Evolutionary conservation across 2,888 invertebrate species (phyloP), one percentile per base, ranked within the genome.

Genomic region (Drosophila phalerata): DNA sequence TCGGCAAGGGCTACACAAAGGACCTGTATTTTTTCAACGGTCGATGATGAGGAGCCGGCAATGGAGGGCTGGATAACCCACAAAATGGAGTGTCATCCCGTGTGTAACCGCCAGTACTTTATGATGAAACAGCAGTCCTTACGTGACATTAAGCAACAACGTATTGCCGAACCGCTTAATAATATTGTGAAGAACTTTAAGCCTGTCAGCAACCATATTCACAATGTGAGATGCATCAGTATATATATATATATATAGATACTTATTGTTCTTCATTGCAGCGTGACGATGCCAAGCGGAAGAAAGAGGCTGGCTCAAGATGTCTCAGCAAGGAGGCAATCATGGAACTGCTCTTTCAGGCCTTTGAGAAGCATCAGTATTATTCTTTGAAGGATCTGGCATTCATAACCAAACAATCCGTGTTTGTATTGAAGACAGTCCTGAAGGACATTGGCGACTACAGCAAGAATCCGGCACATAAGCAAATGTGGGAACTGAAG

Each of bases 401-500:
- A 1, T 48, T 30, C n/a, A 15, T 73, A 4, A 56, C 60, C 43
- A 61, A 69, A 13, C 72, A 73, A 5, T 58, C 73, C 1, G 10
- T 49, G 6, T 57, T 57, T 9, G 40, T 70, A 25, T 45, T 73
- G 0, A 55, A 70, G 42, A 15, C 66, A 1, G 47, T 62, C 19
- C 57, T 73, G 11, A 69, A 53, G 28, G 73, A 73, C 3, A 65
- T 65, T 11, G 65, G 62, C 8, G 42, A 62, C 2, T 62, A 61
- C n/a, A 34, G 8, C 57, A 62, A 55, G 57, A n/a, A 58, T 45
- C 48, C 57, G 0, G 52, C 19, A 1, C 61, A 65, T 11, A 17
- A 40, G 9, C 53, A 63, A 9, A 73, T 69, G 73, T 73, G 73
- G 73, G 63, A 55, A 22, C 45, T 74, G 5, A 73, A 58, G 19